Conservation (phyloP, 1,140 invertebrate species). For the Drosophila bocqueti region DNA sequence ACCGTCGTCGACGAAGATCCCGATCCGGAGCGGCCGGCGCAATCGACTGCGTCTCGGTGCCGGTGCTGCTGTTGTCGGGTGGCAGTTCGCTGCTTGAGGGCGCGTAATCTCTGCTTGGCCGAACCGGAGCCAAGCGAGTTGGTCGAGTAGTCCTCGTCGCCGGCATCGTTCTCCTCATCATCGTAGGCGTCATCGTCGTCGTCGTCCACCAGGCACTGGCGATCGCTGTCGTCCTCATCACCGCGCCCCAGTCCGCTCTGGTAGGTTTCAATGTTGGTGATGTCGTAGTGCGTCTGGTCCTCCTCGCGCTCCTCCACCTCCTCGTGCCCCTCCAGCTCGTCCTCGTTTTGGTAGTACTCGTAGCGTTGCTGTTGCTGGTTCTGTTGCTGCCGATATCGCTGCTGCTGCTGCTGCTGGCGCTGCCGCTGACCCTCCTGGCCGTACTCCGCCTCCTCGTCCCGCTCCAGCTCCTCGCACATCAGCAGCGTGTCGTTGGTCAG, state of each 20-base stretch:
- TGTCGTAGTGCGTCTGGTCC: constrained; percentile 82
- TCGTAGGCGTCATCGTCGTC: constrained; percentile 70
- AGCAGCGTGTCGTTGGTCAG: constrained; percentile 78
- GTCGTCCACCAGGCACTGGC: constrained; percentile 74
- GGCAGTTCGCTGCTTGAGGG: constrained; percentile 70
- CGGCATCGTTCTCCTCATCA: constrained; percentile 78
- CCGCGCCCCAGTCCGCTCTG: constrained; percentile 71
- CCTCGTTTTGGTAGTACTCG: constrained; percentile 76
- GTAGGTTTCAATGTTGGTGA: constrained; percentile 83
- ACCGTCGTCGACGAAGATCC: constrained; percentile 78
- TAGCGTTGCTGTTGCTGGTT: constrained; percentile 73
- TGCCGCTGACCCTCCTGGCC: constrained; percentile 51
- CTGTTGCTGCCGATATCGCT: constrained; percentile 58
- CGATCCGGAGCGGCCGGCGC: constrained; percentile 59
- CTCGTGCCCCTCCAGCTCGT: constrained; percentile 63
- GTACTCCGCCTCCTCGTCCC: constrained; percentile 65
- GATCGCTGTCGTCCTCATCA: constrained; percentile 78
- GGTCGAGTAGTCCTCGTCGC: constrained; percentile 78
- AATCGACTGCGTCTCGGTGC: constrained; percentile 67
- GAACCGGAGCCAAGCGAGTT: constrained; percentile 76
- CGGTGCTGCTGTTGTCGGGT: constrained; percentile 57
- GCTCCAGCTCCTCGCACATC: constrained; percentile 77
- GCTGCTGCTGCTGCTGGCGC: constrained; percentile 58
- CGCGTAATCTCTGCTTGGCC: constrained; percentile 73
- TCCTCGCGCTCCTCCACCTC: constrained; percentile 75